Base-by-base conservation (phyloP, 2,797 vertebrate genomes). In the Etheostoma nigrum region DNA sequence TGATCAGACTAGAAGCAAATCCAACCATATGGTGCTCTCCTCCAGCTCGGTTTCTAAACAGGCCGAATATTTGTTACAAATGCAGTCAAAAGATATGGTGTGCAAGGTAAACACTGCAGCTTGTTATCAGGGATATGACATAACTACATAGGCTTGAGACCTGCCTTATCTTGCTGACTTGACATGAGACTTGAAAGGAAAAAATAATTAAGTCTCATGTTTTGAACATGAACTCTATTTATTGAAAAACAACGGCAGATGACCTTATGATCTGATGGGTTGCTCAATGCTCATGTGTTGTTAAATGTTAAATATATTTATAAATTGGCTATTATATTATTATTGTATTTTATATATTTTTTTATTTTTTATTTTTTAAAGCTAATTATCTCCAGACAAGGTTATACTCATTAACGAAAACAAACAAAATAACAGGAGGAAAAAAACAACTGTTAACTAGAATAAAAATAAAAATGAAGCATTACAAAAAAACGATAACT, bases 1-100 rank as follows among this genome's bases (percentile, higher is more conserved):
- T 67, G 61, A 82, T 88, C 53, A 59, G 60, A 74, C 27, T 5
- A 23, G 15, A 69, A 67, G 44, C 69, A 68, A 69, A 82, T 80
- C 59, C 48, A 74, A 83, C 52, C 73, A 74, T 62, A 49, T 68
- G 68, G 59, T 6, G 21, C n/a, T 66, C 21, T 25, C 25, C 18
- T 76, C 16, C 53, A 59, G 33, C 2, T 2, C 36, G 23, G 33
- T 18, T 14, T 74, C 68, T 33, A 14, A 76, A 73, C 40, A 44
- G 9, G 67, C 16, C 5, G 1, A 59, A 30, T 14, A 53, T 57
- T 36, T 52, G 71, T 19, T 36, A 44, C 42, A 40, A 67, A 40
- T 54, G 27, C 51, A 45, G 62, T 53, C 60, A 25, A 30, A 64
- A 6, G 36, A 59, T 21, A 45, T 7, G 25, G 44, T 58, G 23